A percentile compares a stretch with the other conserved stretches of the same genome.
These are phyloP conservation scores for Spodoptera littoralis DNA, from an alignment of 2,888 invertebrate species.

Conservation along the genomic window DNA sequence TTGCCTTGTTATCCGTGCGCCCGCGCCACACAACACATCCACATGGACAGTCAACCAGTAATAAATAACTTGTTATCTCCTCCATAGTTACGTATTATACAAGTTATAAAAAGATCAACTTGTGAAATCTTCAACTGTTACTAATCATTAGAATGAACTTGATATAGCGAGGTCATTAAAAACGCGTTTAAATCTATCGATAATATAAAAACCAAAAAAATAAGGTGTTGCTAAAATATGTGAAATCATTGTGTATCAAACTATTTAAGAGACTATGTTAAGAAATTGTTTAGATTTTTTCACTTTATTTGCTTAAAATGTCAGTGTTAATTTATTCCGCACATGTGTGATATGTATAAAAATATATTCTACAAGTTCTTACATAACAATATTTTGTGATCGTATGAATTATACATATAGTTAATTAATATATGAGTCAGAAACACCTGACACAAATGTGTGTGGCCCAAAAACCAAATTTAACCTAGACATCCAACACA, in stretches of 20 bases:
- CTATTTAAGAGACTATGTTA: not conserved
- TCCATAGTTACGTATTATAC: conserved; percentile 40
- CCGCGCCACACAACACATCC: conserved; percentile 35
- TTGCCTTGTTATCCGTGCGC: conserved; percentile 37
- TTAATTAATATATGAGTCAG: too few species aligned
- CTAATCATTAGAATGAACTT: conserved; percentile 22
- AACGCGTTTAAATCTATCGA: conserved; percentile 19
- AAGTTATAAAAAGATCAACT: conserved; percentile 37
- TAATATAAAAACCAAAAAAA: conserved; percentile 11
- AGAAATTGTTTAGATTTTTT: not conserved
- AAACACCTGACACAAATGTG: too few species aligned
- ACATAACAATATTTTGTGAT: not conserved
- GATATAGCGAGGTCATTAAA: conserved; percentile 20
- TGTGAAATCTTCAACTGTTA: conserved; percentile 36
- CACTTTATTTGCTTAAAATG: not conserved
- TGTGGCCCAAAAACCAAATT: too few species aligned
- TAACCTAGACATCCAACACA: too few species aligned
- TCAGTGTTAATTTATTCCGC: not conserved
- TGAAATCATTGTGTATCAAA: conserved; percentile 10
- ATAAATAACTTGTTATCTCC: conserved; percentile 56
- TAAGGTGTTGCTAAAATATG: conserved; percentile 6
- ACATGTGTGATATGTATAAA: not conserved
- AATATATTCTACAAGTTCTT: not conserved
- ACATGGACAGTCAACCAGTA: conserved; percentile 40
- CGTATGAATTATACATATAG: too few species aligned